Evolutionary conservation across 2,888 invertebrate species (phyloP), one percentile per base, ranked within the genome.

Genomic region (Melanophora roralis): DNA sequence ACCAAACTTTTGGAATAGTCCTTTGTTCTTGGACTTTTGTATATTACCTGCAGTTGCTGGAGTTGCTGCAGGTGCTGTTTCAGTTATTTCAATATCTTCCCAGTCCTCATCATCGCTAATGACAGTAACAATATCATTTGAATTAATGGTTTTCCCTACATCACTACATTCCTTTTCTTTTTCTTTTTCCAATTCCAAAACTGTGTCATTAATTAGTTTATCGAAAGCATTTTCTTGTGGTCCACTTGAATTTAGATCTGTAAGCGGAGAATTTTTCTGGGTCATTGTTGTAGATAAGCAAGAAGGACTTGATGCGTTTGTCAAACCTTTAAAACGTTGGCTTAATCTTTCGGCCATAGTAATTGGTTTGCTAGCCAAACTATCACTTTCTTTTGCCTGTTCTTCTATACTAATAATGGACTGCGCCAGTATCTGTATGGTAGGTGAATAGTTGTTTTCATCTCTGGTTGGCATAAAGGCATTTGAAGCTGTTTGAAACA

Each of bases 21-120:
- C 75, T 47, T 73, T 74, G 11, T 45, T 83, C 53, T 78, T 78
- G 36, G 64, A 47, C 77, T 62, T 64, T 36, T 67, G 67, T 8
- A 49, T 45, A 60, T 47, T 65, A 57, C 23, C 64, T 27, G 72
- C 4, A 32, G 8, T 21, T 9, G 57, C 7, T 45, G 59, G 51
- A 1, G 82, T 72, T 3, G 59, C 74, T 5, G 82, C 77, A 0
- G 83, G 83, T 1, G 82, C 83, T 2, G 83, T 78, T 51, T 86
- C 84, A 1, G 83, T 83, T n/a, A 85, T 84, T 79, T 87, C 86
- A 73, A 87, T 86, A 81, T 87, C 86, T 79, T 86, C 86, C 87
- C 86, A 87, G 57, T 85, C 84, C 14, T 85, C 86, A 65, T 86
- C 85, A 47, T 87, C 86, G 23, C 86, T 79, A 9, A 69, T 68